Evolutionary conservation across 2,113 vertebrate genomes (phyloP).

Genomic region (Microtus montanus): DNA sequence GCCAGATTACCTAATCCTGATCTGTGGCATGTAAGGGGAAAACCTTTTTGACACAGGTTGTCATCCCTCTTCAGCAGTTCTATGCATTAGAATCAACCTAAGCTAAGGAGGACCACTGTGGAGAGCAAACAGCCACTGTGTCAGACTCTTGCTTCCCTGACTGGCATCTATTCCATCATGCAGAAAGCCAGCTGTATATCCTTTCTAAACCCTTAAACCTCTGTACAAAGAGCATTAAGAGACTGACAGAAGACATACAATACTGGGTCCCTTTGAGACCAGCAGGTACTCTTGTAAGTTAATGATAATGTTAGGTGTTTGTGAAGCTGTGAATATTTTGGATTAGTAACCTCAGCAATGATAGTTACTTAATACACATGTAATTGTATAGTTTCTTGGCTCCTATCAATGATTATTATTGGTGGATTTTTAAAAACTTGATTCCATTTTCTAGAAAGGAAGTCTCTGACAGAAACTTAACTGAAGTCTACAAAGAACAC

Average conservation of each 20-base stretch:
- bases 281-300: background rate
- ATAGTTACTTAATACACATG: background rate
- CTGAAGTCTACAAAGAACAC: background rate
- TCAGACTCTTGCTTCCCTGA: background rate
- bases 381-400: background rate
- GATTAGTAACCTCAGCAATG: background rate
- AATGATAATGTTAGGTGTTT: background rate
- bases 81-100: no score
- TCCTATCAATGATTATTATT: background rate
- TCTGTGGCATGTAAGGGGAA: background rate
- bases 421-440: background rate
- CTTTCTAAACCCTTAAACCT: background rate
- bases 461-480: constrained; percentile 34
- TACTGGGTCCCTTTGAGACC: background rate
- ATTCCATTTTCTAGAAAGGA: constrained; percentile 1
- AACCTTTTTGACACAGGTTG: background rate
- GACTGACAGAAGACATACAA: background rate
- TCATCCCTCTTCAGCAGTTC: background rate
- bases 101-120: background rate
- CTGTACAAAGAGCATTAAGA: background rate
- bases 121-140: background rate
- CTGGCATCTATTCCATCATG: constrained; percentile 42
- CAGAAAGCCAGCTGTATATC: background rate
- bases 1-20: background rate
- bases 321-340: background rate